Evolutionary conservation across 23 tunicate species (phyloP), one percentile per base, ranked within the genome.

Genomic region (Aplidium turbinatum): DNA sequence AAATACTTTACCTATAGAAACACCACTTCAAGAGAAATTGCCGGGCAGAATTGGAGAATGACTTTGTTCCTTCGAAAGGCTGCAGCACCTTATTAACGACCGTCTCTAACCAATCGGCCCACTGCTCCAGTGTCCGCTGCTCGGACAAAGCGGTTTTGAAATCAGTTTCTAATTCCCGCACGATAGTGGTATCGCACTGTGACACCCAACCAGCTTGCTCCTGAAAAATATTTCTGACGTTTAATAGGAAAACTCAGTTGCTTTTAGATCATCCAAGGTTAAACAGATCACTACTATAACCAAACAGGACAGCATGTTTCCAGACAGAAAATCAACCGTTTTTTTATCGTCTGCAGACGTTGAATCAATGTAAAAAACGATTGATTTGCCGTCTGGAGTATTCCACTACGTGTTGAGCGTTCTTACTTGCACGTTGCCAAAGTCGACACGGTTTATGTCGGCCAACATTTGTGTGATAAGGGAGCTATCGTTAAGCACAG

Each of bases 201-300:
- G 87, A 83, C 1, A 89, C 96, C 99, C 99, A 95, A 20, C 92
- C 83, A 0, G 96, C 92, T 95, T 95, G 99, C 70, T 95, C 99
- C 96, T 95, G 63, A 42, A 42, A 42, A 9, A 11, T 11, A n/a
- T n/a, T n/a, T n/a, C n/a, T n/a, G n/a, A n/a, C n/a, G n/a, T n/a
- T n/a, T n/a, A n/a, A n/a, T n/a, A n/a, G n/a, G n/a, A n/a, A n/a
- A n/a, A n/a, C n/a, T n/a, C n/a, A n/a, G n/a, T n/a, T n/a, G n/a
- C n/a, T n/a, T n/a, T n/a, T n/a, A n/a, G n/a, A n/a, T n/a, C n/a
- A n/a, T n/a, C n/a, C n/a, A n/a, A n/a, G n/a, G n/a, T n/a, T n/a
- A n/a, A n/a, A n/a, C n/a, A n/a, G n/a, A n/a, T n/a, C n/a, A n/a
- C n/a, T n/a, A n/a, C n/a, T n/a, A n/a, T n/a, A n/a, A n/a, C n/a